Evolutionary conservation across 2,113 vertebrate genomes (phyloP), one percentile per base, ranked within the genome.

Genomic region (Rhodinocichla rosea): DNA sequence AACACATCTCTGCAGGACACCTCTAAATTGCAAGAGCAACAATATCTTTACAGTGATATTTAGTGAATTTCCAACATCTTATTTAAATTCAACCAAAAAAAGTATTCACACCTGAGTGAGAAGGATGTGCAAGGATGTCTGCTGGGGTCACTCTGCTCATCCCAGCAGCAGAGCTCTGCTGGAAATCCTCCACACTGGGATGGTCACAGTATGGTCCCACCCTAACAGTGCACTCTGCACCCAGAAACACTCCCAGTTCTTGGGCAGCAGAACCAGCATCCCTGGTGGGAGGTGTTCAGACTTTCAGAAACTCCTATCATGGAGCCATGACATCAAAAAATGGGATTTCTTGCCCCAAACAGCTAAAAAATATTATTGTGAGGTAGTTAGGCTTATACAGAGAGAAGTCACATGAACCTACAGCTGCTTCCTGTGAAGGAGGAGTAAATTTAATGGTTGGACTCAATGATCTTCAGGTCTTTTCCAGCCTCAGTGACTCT

Each of bases 221-320:
- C 53, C n/a, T 0, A 1, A 1, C 60, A 37, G 14, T 45, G 27
- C 6, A 62, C 15, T 71, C 40, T 77, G 39, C 33, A 33, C 15
- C 24, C 56, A 79, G 50, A 85, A 92, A 75, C 7, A 16, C 3
- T 27, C 28, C n/a, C 28, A 35, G 14, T 8, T 74, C 24, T 28
- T 39, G 13, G 33, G 18, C 24, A 87, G 45, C 7, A 15, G 15
- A 40, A 32, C 11, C 37, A 63, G 30, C 17, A 35, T 33, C 65
- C 14, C 4, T 7, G 0, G 0, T 9, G 5, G 11, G 8, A 8
- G 23, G 2, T 11, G 4, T 26, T 27, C 32, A 44, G 44, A 81
- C 24, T 11, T 42, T 10, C 55, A 42, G 32, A 83, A 60, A 15
- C 27, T 68, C 40, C 13, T 47, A 2, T 7, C 45, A 27, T 3